Base-by-base conservation (phyloP, 2,797 vertebrate genomes). In the Nyctalus aviator region DNA sequence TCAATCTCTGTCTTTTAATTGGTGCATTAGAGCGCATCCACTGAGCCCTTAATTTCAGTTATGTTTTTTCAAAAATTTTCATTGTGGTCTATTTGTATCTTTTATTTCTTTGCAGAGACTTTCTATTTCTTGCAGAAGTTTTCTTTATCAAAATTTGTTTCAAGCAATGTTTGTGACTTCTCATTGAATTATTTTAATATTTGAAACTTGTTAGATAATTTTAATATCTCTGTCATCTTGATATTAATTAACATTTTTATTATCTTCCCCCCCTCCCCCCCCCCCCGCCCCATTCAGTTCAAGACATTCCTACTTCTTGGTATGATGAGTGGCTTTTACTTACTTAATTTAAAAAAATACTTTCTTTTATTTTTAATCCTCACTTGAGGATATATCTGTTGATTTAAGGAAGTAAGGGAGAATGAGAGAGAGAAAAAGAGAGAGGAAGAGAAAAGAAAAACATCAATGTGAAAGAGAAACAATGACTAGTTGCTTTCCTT, bases 191-290 rank as follows among this genome's bases (percentile, higher is more conserved):
- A 35, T 32, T 89, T 90, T 50, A 18, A 37, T 21, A 66, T 81
- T 81, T 59, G 84, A 91, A 84, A 55, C 25, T 53, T 95, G 7
- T 37, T 44, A 79, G 14, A 69, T 75, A 68, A 81, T 82, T 90
- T 32, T 69, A 69, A 79, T 5, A 14, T 73, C 69, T 35, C 37
- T 94, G 18, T 64, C 68, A 37, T 71, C 17, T 94, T 79, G 12
- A 23, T 88, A 21, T 30, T 81, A 37, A 25, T 30, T 79, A 37
- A 23, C 23, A 64, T 53, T 46, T 79, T 66, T 69, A 30, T 62
- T 75, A 37, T 17, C 37, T 37, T 37, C 5, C 37, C 37, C 6
- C 37, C 37, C 37, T 5, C 37, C 37, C 37, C 37, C 37, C 37
- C 37, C 37, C 5, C 37, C 37, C 37, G 4, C 37, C 37, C 37